Evolutionary conservation across 2,113 vertebrate species (phyloP).

Genomic region (Xiphophorus hellerii): DNA sequence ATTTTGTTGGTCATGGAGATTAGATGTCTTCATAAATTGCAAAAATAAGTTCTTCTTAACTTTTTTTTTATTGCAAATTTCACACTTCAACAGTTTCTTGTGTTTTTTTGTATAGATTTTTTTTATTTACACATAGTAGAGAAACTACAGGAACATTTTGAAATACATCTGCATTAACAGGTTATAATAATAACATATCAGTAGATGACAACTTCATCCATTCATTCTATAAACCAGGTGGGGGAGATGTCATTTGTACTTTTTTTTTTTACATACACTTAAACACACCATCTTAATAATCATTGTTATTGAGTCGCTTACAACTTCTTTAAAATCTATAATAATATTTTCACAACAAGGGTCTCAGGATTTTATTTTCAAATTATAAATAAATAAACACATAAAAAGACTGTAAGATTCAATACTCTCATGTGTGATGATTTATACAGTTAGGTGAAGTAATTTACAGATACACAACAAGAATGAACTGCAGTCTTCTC

Average conservation of each 20-base stretch:
- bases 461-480: slow-evolving; percentile 63
- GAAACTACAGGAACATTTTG: slow-evolving; percentile 97
- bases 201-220: slow-evolving; percentile 72
- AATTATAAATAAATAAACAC: slow-evolving; percentile 62
- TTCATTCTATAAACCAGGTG: slow-evolving; percentile 90
- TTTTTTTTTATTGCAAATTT: neutral
- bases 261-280: slow-evolving; percentile 65
- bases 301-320: slow-evolving; percentile 25
- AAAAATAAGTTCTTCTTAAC: too few relatives aligned
- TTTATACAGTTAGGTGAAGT: slow-evolving; percentile 50
- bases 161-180: slow-evolving; percentile 96
- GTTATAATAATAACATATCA: slow-evolving; percentile 82
- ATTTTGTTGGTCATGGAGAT: too few relatives aligned
- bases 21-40: too few relatives aligned
- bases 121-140: slow-evolving; percentile 95
- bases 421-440: slow-evolving; percentile 45
- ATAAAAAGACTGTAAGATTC: slow-evolving; percentile 49
- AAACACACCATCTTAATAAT: slow-evolving; percentile 42
- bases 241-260: slow-evolving; percentile 83
- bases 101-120: slow-evolving; percentile 86
- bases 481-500: slow-evolving; percentile 34
- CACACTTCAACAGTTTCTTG: neutral
- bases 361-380: slow-evolving; percentile 72
- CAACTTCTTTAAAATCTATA: slow-evolving; percentile 58
- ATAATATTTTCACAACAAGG: slow-evolving; percentile 68